Percentiles rank a stretch among this genome's conserved stretches.
phyloP scores from a whole-genome alignment of 1,140 invertebrate genomes.

The Drosophila setifemur region DNA sequence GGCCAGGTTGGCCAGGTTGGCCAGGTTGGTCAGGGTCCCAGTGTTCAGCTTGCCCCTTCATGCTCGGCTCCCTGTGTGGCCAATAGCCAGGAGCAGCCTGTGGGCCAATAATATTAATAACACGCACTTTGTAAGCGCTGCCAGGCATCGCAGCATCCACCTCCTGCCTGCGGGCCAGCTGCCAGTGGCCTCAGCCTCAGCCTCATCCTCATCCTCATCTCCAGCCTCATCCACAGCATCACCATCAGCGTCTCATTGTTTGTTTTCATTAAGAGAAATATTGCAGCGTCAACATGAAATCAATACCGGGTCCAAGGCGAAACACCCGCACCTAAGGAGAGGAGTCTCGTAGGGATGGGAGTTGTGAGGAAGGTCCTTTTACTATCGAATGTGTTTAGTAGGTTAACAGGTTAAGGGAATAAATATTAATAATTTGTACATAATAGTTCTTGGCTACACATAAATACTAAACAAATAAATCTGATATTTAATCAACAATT shows the following conservation, averaged over 20 bases:
- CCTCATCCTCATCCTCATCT: background rate
- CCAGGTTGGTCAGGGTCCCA: background rate
- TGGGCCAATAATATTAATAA: constrained; percentile 80
- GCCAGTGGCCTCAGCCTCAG: constrained; percentile 23
- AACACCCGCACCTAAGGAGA: constrained; percentile 59
- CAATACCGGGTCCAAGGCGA: constrained; percentile 75
- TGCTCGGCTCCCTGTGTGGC: constrained; percentile 51
- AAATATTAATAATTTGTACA: background rate
- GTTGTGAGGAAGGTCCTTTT: background rate
- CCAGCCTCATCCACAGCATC: no score
- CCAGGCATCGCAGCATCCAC: constrained; percentile 21
- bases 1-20: constrained; percentile 27
- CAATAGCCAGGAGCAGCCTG: constrained; percentile 55
- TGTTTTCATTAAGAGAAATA: constrained; percentile 81
- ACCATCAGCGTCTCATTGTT: constrained; percentile 54
- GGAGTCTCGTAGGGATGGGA: constrained; percentile 20
- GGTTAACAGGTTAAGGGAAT: background rate
- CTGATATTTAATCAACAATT: no score
- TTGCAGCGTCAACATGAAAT: constrained; percentile 81
- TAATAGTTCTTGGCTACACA: no score
- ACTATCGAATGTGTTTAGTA: background rate
- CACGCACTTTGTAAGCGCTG: constrained; percentile 70
- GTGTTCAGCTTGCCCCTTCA: constrained; percentile 37
- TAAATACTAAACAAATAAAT: no score
- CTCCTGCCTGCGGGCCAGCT: constrained; percentile 46